Base-by-base conservation (phyloP, 2,113 vertebrate species). In the Cavia aperea region DNA sequence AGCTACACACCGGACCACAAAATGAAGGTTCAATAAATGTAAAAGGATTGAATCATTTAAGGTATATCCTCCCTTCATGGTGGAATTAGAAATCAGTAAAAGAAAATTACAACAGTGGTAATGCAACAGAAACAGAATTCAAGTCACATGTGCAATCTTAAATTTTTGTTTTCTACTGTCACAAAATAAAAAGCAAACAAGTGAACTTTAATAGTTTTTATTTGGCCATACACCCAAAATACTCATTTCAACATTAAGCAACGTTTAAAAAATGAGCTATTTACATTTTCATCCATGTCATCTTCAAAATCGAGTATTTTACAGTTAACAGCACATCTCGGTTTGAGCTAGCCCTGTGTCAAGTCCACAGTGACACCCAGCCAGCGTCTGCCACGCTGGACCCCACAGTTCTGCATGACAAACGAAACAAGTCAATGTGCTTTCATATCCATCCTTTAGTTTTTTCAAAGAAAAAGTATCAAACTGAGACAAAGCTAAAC, bases 221-320 rank as follows among this genome's bases (percentile, higher is more conserved):
- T 93, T 91, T 62, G 89, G 63, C 39, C 33, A 81, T 77, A 63
- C 77, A 82, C 73, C 75, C 92, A 82, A 93, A 93, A 89, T 89
- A 87, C 19, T 16, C 78, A 88, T 85, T 93, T 94, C 82, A 73
- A 93, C 81, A 87, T n/a, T 62, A 96, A 88, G 63, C 79, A 93
- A 43, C 39, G 62, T 78, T 78, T 58, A 51, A 70, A 82, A 77
- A 36, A 7, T 36, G 39, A 72, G n/a, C 26, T 77, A 39, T 73
- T 89, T 36, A 9, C 15, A 43, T 81, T 66, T 86, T 81, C 49
- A 68, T 46, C 77, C 26, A 58, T 70, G 68, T 62, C 54, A 73
- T 92, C 68, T 86, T 78, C 88, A 88, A 93, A 91, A 49, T 21
- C 70, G 29, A 43, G 31, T 29, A 77, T 56, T n/a, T 83, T 60